Evolutionary conservation across 1,140 invertebrate genomes (phyloP), one percentile per base, ranked within the genome.

Genomic region (Drosophila orosa): DNA sequence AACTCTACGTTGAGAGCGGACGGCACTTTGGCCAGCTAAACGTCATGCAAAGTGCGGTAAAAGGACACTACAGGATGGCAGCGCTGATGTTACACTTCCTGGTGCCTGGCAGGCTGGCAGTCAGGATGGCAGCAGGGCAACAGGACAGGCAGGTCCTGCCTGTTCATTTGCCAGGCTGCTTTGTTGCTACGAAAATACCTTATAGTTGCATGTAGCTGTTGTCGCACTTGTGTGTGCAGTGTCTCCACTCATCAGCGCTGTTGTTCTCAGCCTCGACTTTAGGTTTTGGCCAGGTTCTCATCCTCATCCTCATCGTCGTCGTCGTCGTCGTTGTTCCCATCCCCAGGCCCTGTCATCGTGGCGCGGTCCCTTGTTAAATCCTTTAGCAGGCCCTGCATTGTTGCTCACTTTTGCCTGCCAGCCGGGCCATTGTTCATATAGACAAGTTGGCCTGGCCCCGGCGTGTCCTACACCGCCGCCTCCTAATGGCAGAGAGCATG

Each of bases 21-120:
- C 54, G 58, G 68, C 50, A 74, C 78, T 84, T 56, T 62, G 79
- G 59, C 59, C 56, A 65, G 74, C 83, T 86, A 79, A 86, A 79
- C 84, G 83, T 79, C 83, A 89, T 73, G 83, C 84, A 87, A 86
- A 86, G 82, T 86, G 83, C 82, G 66, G 65, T 65, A 75, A 87
- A 79, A 86, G 83, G 79, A 86, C 71, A 86, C 83, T 86, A 87
- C 75, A 86, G 83, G 83, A 87, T 87, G 76, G 83, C 80, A 86
- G 73, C 76, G 83, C 83, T 86, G 83, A 86, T 86, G 83, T 79
- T 86, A 89, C 83, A 86, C 84, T 83, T 86, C 83, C 84, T 82
- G 74, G 56, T 66, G 54, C 52, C 56, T 77, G 52, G 59, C 52
- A 71, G 66, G 40, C 52, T 58, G 66, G 40, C 42, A 71, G 58